phyloP scores from a whole-genome alignment of 1,140 invertebrate genomes.

The Chlorops oryzae region DNA sequence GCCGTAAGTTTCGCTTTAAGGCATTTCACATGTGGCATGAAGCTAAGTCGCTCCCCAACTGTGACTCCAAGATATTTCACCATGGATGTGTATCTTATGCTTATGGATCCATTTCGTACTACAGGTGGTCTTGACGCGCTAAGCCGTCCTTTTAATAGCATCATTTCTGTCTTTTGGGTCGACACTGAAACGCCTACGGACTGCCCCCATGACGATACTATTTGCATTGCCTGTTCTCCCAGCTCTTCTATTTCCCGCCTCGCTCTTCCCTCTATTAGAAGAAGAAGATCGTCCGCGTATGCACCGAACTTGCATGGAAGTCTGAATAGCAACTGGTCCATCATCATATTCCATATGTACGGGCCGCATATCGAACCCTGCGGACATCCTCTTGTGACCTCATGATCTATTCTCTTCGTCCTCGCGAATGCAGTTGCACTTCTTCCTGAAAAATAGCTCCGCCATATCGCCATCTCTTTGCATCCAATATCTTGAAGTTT shows the following conservation, averaged over 20 bases:
- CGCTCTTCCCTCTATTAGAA: slow-evolving; percentile 9
- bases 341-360: slow-evolving; percentile 23
- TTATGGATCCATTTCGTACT: no score
- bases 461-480: background rate
- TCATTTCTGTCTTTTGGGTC: no score
- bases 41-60: no score
- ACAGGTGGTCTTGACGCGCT: no score
- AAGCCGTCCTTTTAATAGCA: no score
- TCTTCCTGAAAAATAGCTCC: slow-evolving; percentile 7
- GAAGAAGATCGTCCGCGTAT: slow-evolving; percentile 18
- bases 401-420: background rate
- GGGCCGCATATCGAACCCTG: slow-evolving; percentile 19
- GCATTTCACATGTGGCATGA: no score
- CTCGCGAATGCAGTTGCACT: background rate
- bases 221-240: no score
- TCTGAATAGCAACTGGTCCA: slow-evolving; percentile 14
- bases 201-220: no score
- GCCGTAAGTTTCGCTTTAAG: no score
- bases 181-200: no score
- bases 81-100: no score
- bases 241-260: background rate
- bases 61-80: no score
- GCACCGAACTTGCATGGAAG: slow-evolving; percentile 9
- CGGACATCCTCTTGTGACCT: slow-evolving; percentile 4
- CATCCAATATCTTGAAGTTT: slow-evolving; percentile 2